Evolutionary conservation across 2,797 vertebrate genomes (phyloP).

Genomic region (Pelodytes ibericus): DNA sequence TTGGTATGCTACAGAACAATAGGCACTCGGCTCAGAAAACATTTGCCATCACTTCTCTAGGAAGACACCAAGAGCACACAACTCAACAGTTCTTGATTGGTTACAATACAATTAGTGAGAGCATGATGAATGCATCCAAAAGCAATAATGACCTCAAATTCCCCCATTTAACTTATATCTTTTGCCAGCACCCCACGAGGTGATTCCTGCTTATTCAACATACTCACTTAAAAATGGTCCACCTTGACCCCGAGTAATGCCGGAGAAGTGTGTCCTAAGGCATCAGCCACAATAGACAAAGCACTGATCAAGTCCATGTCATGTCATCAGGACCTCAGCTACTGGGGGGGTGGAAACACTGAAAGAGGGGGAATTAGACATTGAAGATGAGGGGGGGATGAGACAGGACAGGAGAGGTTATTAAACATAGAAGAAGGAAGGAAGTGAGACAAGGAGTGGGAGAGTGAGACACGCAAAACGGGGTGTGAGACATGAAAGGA

Average conservation of each 20-base stretch:
- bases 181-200: slow-evolving; percentile 74
- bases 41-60: too few relatives aligned
- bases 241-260: slow-evolving; percentile 92
- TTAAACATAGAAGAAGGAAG: too few relatives aligned
- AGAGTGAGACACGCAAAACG: too few relatives aligned
- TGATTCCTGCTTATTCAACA: slow-evolving; percentile 73
- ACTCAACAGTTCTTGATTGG: slow-evolving; percentile 93
- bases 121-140: slow-evolving; percentile 93
- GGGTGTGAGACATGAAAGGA: too few relatives aligned
- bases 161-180: slow-evolving; percentile 63
- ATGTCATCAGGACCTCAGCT: slow-evolving; percentile 92
- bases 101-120: slow-evolving; percentile 95
- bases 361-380: too few relatives aligned
- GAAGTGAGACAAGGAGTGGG: too few relatives aligned
- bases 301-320: slow-evolving; percentile 97
- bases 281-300: slow-evolving; percentile 93
- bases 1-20: too few relatives aligned
- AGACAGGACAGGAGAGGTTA: too few relatives aligned
- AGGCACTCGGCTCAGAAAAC: too few relatives aligned
- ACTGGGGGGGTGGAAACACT: too few relatives aligned
- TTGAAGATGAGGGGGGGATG: too few relatives aligned
- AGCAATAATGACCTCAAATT: slow-evolving; percentile 90
- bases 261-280: slow-evolving; percentile 91
- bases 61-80: slow-evolving; percentile 87
- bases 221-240: slow-evolving; percentile 94